These are phyloP conservation scores for Azemiops feae DNA, from an alignment of 2,113 vertebrate species.

Conservation along the genomic window DNA sequence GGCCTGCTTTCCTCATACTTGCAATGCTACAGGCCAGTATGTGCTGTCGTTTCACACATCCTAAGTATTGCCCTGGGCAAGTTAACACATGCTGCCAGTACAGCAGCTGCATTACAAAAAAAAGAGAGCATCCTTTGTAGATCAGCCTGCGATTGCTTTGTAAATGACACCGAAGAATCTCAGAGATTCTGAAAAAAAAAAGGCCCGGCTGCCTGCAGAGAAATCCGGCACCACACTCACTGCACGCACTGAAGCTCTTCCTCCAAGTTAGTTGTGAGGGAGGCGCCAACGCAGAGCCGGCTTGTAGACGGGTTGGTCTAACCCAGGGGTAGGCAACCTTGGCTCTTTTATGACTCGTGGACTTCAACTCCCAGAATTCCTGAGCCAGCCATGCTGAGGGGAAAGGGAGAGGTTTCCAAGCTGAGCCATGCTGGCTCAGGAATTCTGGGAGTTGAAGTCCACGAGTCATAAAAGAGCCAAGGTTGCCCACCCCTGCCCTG, in stretches of 20 bases:
- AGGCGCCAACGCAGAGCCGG: rapidly evolving
- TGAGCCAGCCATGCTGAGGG: too few species aligned
- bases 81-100: background rate
- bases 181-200: background rate
- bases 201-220: too few species aligned
- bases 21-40: background rate
- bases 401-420: too few species aligned
- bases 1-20: background rate
- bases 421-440: too few species aligned
- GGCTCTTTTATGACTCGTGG: too few species aligned
- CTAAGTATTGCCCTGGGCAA: background rate
- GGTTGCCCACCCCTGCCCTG: too few species aligned
- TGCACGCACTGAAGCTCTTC: background rate
- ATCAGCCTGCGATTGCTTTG: background rate
- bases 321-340: too few species aligned
- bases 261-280: background rate
- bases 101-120: background rate
- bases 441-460: too few species aligned
- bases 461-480: too few species aligned
- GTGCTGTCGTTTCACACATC: background rate
- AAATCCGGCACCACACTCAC: too few species aligned
- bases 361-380: too few species aligned
- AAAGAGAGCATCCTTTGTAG: background rate
- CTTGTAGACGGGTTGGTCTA: background rate
- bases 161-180: background rate